Evolutionary conservation across 2,888 invertebrate species (phyloP), one percentile per base, ranked within the genome.

Genomic region (Fragum whitleyi): DNA sequence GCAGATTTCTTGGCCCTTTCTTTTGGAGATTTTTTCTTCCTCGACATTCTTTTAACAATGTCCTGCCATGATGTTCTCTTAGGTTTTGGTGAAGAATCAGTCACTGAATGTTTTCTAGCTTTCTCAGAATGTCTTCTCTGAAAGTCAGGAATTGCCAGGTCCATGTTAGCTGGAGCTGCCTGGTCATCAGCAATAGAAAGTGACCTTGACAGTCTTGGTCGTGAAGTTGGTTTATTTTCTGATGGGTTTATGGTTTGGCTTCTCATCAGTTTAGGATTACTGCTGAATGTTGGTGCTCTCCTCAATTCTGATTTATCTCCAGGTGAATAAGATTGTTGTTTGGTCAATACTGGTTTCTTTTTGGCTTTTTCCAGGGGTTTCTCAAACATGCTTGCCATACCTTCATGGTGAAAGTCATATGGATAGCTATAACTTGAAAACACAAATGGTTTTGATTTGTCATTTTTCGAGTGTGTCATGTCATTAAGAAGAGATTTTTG

Each of bases 391-490:
- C 65, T 67, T 19, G 74, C 62, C n/a, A 74, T 57, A 5, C 47
- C 65, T 1, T 67, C 65, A 28, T 79, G 75, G 16, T 75, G 75
- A 57, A 69, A 61, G 16, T 61, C 62, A 36, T 68, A 79, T 16
- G 85, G 81, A 55, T 74, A 75, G 47, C 79, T 81, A 32, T 75
- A 74, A 23, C 77, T 77, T 7, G 77, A 57, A 16, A 75, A 75
- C 21, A 74, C 74, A 77, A 68, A 77, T 2, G 85, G 85, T 19
- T 75, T 74, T 19, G 62, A 61, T 23, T 74, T 76, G 32, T 85
- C 85, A 3, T 53, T 47, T 61, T 85, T 85, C 0, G 85, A 85
- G n/a, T 69, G 72, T 21, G 85, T 85, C 85, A 85, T 85, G 32
- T 82, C 81, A 26, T 77, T 70, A 0, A 85, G 71, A 11, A 85